Evolutionary conservation across 2,797 vertebrate species (phyloP).

Genomic region (Knipowitschia caucasica): DNA sequence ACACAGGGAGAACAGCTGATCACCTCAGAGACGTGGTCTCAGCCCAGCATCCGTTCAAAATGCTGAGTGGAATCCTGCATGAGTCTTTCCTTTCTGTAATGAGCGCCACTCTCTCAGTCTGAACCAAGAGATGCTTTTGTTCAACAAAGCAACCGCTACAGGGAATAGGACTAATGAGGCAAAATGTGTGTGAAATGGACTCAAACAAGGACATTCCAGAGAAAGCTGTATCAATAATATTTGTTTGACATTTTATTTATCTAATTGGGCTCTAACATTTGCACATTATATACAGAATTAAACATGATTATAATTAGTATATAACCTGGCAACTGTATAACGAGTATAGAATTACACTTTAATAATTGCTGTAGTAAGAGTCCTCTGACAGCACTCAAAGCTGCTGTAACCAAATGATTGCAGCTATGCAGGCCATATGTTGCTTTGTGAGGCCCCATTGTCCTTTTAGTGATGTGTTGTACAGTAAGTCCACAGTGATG

Average conservation of each 20-base stretch:
- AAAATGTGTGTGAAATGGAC: slow-evolving; percentile 37
- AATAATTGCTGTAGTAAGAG: no score
- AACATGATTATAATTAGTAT: neutral
- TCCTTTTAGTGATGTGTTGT: slow-evolving; percentile 53
- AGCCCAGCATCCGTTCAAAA: slow-evolving; percentile 29
- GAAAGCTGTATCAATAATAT: slow-evolving; percentile 30
- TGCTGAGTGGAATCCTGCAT: slow-evolving; percentile 15
- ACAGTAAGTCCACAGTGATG: slow-evolving; percentile 60
- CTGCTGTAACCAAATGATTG: slow-evolving; percentile 38
- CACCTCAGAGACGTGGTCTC: slow-evolving; percentile 18
- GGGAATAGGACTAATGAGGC: slow-evolving; percentile 35
- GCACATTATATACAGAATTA: neutral
- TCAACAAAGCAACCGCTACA: slow-evolving; percentile 31
- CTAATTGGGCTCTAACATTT: neutral
- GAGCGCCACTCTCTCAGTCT: slow-evolving; percentile 20
- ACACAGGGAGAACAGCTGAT: slow-evolving; percentile 20
- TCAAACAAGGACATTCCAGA: slow-evolving; percentile 3
- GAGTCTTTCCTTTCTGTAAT: slow-evolving; percentile 25
- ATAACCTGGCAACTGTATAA: neutral
- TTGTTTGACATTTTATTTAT: slow-evolving; percentile 24
- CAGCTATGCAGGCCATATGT: slow-evolving; percentile 51
- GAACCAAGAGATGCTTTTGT: slow-evolving; percentile 29
- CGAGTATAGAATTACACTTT: no score
- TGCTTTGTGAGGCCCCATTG: slow-evolving; percentile 65
- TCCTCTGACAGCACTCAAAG: slow-evolving; percentile 45